Evolutionary conservation across 2,797 vertebrate genomes (phyloP), one percentile per base, ranked within the genome.

Genomic region (Apodemus agrarius): DNA sequence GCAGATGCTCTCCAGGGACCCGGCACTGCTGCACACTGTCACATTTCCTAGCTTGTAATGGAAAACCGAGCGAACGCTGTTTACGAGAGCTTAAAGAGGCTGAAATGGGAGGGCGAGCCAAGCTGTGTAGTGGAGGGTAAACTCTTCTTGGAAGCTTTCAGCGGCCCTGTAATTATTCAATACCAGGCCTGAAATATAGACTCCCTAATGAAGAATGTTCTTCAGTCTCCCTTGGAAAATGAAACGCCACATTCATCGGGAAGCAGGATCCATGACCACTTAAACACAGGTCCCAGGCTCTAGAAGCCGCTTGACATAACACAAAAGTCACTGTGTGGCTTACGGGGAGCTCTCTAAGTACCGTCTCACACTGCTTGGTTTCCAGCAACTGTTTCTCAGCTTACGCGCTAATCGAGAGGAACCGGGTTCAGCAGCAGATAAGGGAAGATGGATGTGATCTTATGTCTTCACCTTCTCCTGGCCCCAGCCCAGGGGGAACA

Each of bases 51-150:
- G 88, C 93, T 94, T 97, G 89, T 95, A 90, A 94, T 97, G 97
- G 98, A 98, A 98, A 98, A 98, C n/a, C n/a, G n/a, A n/a, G n/a
- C 0, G 40, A 95, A 90, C 8, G 76, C 92, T 98, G 97, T 97
- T 95, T 95, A 97, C 83, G 96, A 90, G 82, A 89, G 78, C 88
- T 80, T 93, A 93, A 96, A 97, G 93, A 83, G 83, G 91, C 89
- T 54, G 86, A 57, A 93, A 87, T 26, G 69, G 83, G 87, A 94
- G 93, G 29, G 9, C 0, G 40, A 96, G 78, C 74, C 97, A 95
- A 87, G 89, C 87, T 0, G 26, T 43, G 61, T 16, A 0, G 57
- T 86, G 86, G 65, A 96, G 31, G 90, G 94, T 34, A 52, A 94
- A 86, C 49, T 90, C 46, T 90, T 63, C 67, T 61, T 89, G 72